These are phyloP conservation scores for Lucifuga dentata DNA, from an alignment of 2,113 vertebrate species.

Conservation along the genomic window DNA sequence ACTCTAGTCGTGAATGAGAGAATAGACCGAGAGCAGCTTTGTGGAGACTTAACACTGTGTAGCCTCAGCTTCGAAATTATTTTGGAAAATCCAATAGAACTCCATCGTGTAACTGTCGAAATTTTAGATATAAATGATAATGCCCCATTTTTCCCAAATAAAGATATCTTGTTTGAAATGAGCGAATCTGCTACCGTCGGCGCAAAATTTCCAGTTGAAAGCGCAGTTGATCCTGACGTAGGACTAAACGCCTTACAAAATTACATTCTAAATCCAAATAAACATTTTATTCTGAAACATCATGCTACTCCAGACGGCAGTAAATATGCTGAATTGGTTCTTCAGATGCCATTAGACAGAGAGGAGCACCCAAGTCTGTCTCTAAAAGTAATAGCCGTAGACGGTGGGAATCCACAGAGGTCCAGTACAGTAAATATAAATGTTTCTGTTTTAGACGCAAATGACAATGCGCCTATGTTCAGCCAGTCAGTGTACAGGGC, in stretches of 20 bases:
- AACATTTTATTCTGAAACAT: slow-evolving; percentile 71
- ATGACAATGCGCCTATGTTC: slow-evolving; percentile 72
- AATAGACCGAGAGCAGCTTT: slow-evolving; percentile 76
- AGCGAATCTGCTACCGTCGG: slow-evolving; percentile 71
- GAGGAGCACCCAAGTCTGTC: slow-evolving; percentile 44
- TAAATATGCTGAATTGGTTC: slow-evolving; percentile 72
- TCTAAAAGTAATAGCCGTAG: slow-evolving; percentile 65
- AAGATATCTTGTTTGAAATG: too few relatives aligned
- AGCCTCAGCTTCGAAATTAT: slow-evolving; percentile 76
- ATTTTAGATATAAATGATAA: slow-evolving; percentile 73
- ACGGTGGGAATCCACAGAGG: slow-evolving; percentile 69
- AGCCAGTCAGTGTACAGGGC: slow-evolving; percentile 60
- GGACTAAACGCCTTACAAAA: slow-evolving; percentile 75
- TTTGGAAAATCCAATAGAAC: slow-evolving; percentile 73
- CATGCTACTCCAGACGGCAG: slow-evolving; percentile 68
- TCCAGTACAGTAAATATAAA: slow-evolving; percentile 71
- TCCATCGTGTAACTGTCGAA: slow-evolving; percentile 64
- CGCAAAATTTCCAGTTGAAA: slow-evolving; percentile 43
- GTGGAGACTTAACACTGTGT: slow-evolving; percentile 63
- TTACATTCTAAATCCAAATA: slow-evolving; percentile 77
- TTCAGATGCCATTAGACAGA: slow-evolving; percentile 80
- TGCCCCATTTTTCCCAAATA: too few relatives aligned
- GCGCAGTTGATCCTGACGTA: slow-evolving; percentile 76
- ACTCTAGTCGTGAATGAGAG: slow-evolving; percentile 69
- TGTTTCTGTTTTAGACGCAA: slow-evolving; percentile 49